Base-by-base conservation (phyloP, 2,113 vertebrate genomes). In the Phrynosoma platyrhinos region DNA sequence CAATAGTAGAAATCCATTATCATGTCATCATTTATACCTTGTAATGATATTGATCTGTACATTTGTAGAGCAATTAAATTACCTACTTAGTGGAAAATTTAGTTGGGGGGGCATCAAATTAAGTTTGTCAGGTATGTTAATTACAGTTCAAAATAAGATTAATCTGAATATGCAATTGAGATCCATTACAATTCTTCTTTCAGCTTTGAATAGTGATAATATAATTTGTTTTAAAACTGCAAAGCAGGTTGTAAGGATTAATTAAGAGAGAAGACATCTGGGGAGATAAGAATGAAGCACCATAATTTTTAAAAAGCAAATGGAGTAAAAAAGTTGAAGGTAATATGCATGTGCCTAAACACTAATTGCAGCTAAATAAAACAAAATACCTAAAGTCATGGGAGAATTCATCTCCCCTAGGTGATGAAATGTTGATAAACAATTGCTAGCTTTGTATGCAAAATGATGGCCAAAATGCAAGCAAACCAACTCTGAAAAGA, bases 101-200 rank as follows among this genome's bases (percentile, higher is more conserved):
- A 83, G 32, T 36, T 25, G 93, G 87, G 79, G 82, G 84, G 87
- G 93, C 95, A 92, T 96, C 91, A 95, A 96, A 96, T 94, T 94
- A 95, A 93, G 94, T 92, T 87, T 93, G 90, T 93, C 79, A 84
- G 89, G 90, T 92, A 93, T 95, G 95, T 94, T 95, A 95, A 95
- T 96, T 96, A 95, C 82, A 94, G 93, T 84, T 96, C 79, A 92
- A 94, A 93, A 96, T 95, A 92, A 94, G 81, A 92, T 93, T 96
- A 93, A 95, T 97, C 95, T 95, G 92, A 96, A 95, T 96, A 95
- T 89, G 93, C 90, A 94, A 95, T 96, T 95, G 95, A 93, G 91
- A 94, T 91, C 94, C 94, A 95, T 96, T 97, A 95, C 92, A 95
- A 93, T 88, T 91, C 95, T 94, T 91, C 94, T 95, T 89, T 95